Evolutionary conservation across 2,888 invertebrate genomes (phyloP), one percentile per base, ranked within the genome.

Genomic region (Ophion slaviceki): DNA sequence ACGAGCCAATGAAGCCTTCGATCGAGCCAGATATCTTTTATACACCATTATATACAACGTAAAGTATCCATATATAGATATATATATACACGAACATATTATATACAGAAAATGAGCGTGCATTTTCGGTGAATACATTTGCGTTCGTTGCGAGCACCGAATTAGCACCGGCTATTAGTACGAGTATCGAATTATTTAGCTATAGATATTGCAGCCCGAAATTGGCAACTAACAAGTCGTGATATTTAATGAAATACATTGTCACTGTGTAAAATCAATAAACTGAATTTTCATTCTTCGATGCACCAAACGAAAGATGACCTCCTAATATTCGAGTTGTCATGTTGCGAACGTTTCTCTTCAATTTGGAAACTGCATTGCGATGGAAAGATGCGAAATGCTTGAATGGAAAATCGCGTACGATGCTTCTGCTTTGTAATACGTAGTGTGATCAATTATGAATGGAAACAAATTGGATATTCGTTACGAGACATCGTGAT

Each of bases 1-100:
- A 75, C 57, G 71, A 85, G 75, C 66, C 70, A 66, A 84, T 84
- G 70, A 71, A 80, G 79, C 75, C 68, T 79, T 70, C 53, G 24
- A 74, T 40, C 62, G 20, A 75, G 70, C 68, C 47, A 36, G 40
- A 85, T 85, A 85, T 85, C 82, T 85, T 85, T 82, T 70, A 66
- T 82, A 85, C 78, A 67, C n/a, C 8, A 67, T 74, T 77, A 79
- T 85, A 79, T 70, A 85, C 75, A 81, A 77, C 80, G 11, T 28
- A 75, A 78, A 62, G 68, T 82, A 71, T 77, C 70, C 62, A 47
- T 75, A 24, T 24, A 2, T 24, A 24, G 24, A 24, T 24, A 53
- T 53, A 62, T 53, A 62, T 45, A 59, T 28, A 62, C 14, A 53
- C 10, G 8, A 32, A n/a, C 32, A 59, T 80, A 72, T 72, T 57